phyloP scores from a whole-genome alignment of 2,113 vertebrate genomes.

The Hypocryptadius cinnamomeus region DNA sequence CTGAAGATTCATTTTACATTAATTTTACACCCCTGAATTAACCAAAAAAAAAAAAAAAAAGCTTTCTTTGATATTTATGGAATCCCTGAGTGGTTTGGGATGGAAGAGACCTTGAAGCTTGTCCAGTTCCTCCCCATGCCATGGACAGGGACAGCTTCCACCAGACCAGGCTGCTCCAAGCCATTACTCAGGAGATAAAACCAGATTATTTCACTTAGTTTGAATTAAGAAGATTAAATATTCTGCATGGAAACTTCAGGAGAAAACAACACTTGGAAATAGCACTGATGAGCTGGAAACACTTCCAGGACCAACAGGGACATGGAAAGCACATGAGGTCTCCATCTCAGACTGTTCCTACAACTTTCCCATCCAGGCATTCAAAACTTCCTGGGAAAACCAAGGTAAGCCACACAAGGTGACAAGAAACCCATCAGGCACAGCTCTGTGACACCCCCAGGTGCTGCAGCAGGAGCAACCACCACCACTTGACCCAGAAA shows the following conservation, averaged over 20 bases:
- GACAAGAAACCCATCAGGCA: not conserved
- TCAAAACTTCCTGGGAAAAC: not conserved
- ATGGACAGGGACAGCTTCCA: not conserved
- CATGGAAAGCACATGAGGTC: not conserved
- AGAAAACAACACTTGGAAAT: not conserved
- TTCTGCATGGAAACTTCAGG: not conserved
- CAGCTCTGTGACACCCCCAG: not conserved
- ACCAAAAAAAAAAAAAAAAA: not conserved
- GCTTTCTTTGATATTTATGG: not conserved
- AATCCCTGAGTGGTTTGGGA: not conserved
- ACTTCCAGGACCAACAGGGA: not conserved
- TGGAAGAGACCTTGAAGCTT: not conserved
- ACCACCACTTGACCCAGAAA: not conserved
- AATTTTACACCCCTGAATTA: conserved; percentile 31
- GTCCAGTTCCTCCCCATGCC: not conserved
- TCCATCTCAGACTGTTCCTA: not conserved
- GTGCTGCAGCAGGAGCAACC: not conserved
- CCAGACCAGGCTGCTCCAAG: not conserved
- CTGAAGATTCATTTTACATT: not conserved
- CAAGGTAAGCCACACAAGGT: fast-evolving
- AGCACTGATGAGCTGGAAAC: not conserved
- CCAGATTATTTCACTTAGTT: not conserved
- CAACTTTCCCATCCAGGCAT: not conserved
- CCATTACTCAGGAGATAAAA: not conserved
- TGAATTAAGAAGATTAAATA: not conserved